phyloP scores from a whole-genome alignment of 1,140 invertebrate species.

The Anthonomus grandis region DNA sequence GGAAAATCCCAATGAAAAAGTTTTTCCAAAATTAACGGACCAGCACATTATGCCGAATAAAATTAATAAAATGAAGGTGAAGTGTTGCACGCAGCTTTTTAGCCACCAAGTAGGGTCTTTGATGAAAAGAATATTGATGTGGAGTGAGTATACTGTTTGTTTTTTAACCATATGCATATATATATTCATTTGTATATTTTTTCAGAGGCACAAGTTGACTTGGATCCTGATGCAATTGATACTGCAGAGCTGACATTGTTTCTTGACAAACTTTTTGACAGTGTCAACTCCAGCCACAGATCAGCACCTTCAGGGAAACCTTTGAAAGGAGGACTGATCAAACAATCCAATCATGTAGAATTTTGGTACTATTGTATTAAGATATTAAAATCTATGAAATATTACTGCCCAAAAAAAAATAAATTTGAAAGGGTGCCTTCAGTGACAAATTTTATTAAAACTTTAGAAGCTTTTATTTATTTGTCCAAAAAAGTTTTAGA shows the following conservation, averaged over 20 bases:
- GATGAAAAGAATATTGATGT: slow-evolving; percentile 33
- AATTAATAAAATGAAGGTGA: slow-evolving; percentile 42
- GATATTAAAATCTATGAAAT: slow-evolving; percentile 35
- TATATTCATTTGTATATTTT: too few relatives aligned
- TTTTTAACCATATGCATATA: too few relatives aligned
- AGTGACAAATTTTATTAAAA: slow-evolving; percentile 39
- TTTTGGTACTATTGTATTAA: slow-evolving; percentile 32
- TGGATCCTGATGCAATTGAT: slow-evolving; percentile 26
- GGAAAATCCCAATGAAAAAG: background rate
- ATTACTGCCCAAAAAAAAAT: slow-evolving; percentile 26
- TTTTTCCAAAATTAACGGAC: slow-evolving; percentile 39
- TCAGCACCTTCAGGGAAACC: slow-evolving; percentile 29
- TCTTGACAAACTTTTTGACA: slow-evolving; percentile 40
- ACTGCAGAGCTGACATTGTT: slow-evolving; percentile 40
- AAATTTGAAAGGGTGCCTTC: slow-evolving; percentile 31
- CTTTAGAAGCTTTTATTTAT: slow-evolving; percentile 36
- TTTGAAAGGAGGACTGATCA: slow-evolving; percentile 33
- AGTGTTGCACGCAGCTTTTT: slow-evolving; percentile 38
- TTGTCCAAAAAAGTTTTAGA: background rate
- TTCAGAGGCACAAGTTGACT: too few relatives aligned
- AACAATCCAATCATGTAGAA: slow-evolving; percentile 33
- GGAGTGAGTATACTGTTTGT: slow-evolving; percentile 12
- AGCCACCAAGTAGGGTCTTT: slow-evolving; percentile 33
- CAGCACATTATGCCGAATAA: slow-evolving; percentile 28
- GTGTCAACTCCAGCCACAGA: slow-evolving; percentile 32